Evolutionary conservation across 2,113 vertebrate species (phyloP).

Genomic region (Corydoras maculifer): DNA sequence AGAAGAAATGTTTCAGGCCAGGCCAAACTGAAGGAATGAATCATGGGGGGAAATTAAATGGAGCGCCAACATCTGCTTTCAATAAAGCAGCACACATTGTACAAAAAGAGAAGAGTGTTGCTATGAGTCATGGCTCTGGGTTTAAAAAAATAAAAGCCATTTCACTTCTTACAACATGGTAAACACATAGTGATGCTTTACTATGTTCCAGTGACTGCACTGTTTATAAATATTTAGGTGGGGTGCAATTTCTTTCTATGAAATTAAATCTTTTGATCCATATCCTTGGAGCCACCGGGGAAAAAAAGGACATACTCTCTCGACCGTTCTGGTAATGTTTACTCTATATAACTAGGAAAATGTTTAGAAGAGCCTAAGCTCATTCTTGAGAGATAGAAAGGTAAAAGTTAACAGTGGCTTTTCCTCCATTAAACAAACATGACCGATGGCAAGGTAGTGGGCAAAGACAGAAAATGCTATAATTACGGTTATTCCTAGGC

Average conservation of each 20-base stretch:
- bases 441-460: slow-evolving; percentile 6
- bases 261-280: slow-evolving; percentile 23
- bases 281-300: slow-evolving; percentile 5
- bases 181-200: slow-evolving; percentile 17
- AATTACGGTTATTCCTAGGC: slow-evolving; percentile 24
- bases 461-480: slow-evolving; percentile 8
- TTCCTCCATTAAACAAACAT: slow-evolving; percentile 35
- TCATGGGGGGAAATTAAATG: slow-evolving; percentile 35
- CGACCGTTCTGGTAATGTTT: slow-evolving; percentile 17
- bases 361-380: background rate
- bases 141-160: slow-evolving; percentile 29
- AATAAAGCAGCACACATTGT: slow-evolving; percentile 47
- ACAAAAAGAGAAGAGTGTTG: slow-evolving; percentile 15
- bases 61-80: slow-evolving; percentile 49
- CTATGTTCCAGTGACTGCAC: background rate
- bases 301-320: slow-evolving; percentile 11
- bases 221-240: slow-evolving; percentile 15
- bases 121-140: slow-evolving; percentile 20
- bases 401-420: slow-evolving; percentile 40
- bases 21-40: slow-evolving; percentile 33
- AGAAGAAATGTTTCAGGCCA: slow-evolving; percentile 28
- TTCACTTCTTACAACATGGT: slow-evolving; percentile 36
- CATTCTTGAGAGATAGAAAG: slow-evolving; percentile 8
- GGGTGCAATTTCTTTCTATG: slow-evolving; percentile 21
- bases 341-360: background rate